Conservation (phyloP, 2,797 vertebrate species). For the Eurystomus glaucurus region DNA sequence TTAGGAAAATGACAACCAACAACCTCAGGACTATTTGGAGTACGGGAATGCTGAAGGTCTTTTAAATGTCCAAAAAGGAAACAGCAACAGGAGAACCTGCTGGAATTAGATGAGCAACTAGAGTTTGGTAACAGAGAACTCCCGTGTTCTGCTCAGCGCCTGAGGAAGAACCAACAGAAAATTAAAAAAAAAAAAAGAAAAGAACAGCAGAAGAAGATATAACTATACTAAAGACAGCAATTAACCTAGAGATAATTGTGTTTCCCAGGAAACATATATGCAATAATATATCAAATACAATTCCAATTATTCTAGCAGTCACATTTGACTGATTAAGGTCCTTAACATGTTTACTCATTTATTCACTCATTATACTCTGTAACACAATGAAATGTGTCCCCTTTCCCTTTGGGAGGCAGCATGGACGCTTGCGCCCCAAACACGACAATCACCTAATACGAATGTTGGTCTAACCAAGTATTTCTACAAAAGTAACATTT, state of each 20-base stretch:
- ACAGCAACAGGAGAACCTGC: not conserved
- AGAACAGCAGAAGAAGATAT: not conserved
- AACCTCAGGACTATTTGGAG: not conserved
- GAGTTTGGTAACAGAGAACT: not conserved
- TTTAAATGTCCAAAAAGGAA: not conserved
- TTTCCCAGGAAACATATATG: not conserved
- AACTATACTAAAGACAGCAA: not conserved
- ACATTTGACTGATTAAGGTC: not conserved
- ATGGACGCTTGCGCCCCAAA: too few relatives aligned
- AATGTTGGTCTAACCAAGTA: not conserved
- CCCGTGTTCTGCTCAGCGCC: not conserved
- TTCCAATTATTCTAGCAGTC: not conserved
- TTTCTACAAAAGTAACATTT: not conserved
- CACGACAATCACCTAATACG: not conserved
- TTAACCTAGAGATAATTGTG: not conserved
- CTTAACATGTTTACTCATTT: not conserved
- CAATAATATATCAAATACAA: not conserved
- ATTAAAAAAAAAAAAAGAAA: not conserved
- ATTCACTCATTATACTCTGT: not conserved
- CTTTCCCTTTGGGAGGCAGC: too few relatives aligned
- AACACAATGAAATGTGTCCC: not conserved
- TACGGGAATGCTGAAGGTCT: not conserved
- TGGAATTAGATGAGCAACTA: not conserved
- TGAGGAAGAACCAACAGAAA: not conserved
- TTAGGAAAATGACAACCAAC: not conserved